Evolutionary conservation across 1,140 invertebrate genomes (phyloP), one percentile per base, ranked within the genome.

Genomic region (Euura saliciscinereae): DNA sequence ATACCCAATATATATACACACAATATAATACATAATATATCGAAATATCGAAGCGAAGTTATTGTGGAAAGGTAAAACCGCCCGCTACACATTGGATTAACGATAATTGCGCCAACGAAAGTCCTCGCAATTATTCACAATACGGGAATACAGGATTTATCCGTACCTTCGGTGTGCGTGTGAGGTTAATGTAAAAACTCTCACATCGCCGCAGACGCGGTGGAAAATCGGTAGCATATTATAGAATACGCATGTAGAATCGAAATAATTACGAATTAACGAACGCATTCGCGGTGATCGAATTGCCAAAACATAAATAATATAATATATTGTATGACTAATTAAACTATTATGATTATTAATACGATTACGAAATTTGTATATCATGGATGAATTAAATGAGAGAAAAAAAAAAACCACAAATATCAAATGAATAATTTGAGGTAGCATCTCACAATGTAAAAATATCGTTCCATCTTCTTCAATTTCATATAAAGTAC

Each of bases 361-460:
- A 75, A 83, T 82, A 77, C 79, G 78, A 83, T 77, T 81, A 67
- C 78, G 82, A 76, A 83, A 86, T 86, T 86, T 85, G 84, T 85
- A 86, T 86, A 86, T 85, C 83, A 84, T 80, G 83, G 79, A 85
- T 79, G 76, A 85, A 85, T 85, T 84, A 86, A 85, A 80, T 78
- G 76, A 82, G 80, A 83, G 42, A 67, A 6, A 71, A 78, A 74
- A 77, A 81, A 59, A 59, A 59, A 59, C 8, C 10, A 67, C 3
- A 28, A 1, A 28, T 28, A 28, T 28, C 28, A 28, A 28, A 28
- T 28, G 28, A 28, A 28, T 28, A 28, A 28, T 28, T 28, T 28
- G 28, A 28, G 28, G 28, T 28, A 28, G 28, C 28, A 28, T 28
- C 28, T 28, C 28, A 28, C 28, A 28, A 28, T 28, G 28, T 28